These are phyloP conservation scores for Agraylea sexmaculata DNA, from an alignment of 1,140 invertebrate species.

Conservation along the genomic window DNA sequence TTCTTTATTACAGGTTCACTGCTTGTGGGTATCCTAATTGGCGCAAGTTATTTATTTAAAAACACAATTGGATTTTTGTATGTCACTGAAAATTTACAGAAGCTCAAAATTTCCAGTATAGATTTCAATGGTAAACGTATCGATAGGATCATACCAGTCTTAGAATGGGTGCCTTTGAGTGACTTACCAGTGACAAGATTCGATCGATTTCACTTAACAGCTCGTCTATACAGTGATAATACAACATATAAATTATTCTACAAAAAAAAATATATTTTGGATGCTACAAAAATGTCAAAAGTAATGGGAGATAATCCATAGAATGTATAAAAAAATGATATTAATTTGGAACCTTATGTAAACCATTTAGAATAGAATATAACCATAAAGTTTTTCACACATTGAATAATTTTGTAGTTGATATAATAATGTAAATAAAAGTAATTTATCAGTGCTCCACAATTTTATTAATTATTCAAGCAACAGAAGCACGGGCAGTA, in stretches of 20 bases:
- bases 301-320: slow-evolving; percentile 28
- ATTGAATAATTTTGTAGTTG: neutral
- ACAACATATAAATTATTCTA: slow-evolving; percentile 32
- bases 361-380: neutral
- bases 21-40: slow-evolving; percentile 27
- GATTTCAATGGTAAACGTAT: slow-evolving; percentile 44
- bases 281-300: slow-evolving; percentile 20
- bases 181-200: slow-evolving; percentile 28
- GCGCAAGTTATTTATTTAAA: slow-evolving; percentile 30
- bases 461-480: slow-evolving; percentile 15
- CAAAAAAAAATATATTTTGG: slow-evolving; percentile 28
- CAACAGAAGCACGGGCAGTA: slow-evolving; percentile 16
- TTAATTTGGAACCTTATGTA: slow-evolving; percentile 2
- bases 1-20: slow-evolving; percentile 32
- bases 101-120: slow-evolving; percentile 41
- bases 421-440: neutral
- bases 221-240: slow-evolving; percentile 26
- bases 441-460: neutral
- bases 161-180: slow-evolving; percentile 37
- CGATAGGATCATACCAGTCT: slow-evolving; percentile 31
- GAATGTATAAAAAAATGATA: slow-evolving; percentile 13
- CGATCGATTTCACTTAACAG: slow-evolving; percentile 30
- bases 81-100: slow-evolving; percentile 35
- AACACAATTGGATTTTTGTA: slow-evolving; percentile 46
- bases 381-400: neutral